Base-by-base conservation (phyloP, 1,140 invertebrate genomes). In the Protaetia brevitarsis region DNA sequence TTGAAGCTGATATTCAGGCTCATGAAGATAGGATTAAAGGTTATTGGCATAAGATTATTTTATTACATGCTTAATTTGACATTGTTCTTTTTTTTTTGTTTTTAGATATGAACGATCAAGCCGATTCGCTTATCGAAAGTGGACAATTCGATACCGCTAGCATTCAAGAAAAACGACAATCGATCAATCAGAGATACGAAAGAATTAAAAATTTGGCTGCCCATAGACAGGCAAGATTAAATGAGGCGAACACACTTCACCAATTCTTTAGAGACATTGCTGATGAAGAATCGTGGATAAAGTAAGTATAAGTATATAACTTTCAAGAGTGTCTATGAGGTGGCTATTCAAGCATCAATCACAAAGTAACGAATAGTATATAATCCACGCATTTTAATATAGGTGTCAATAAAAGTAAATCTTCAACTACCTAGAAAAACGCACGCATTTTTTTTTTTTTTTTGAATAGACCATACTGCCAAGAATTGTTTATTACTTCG, bases 271-370 rank as follows among this genome's bases (percentile, higher is more conserved):
- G 97, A 56, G 97, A 99, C 78, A 98, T 99, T 77, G 97, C 97
- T 69, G 97, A 99, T 79, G 97, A 99, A 80, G 97, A 99, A 79
- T 96, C 94, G n/a, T 99, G 97, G 97, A 99, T 99, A 76, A 98
- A 98, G 87, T 90, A 72, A 79, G 83, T 80, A 28, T 62, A 21
- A n/a, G n/a, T n/a, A n/a, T n/a, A n/a, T n/a, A n/a, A n/a, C n/a
- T n/a, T n/a, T n/a, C n/a, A n/a, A n/a, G n/a, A n/a, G n/a, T n/a
- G n/a, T n/a, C n/a, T n/a, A n/a, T n/a, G n/a, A n/a, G n/a, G n/a
- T n/a, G n/a, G n/a, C n/a, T n/a, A n/a, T n/a, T n/a, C n/a, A n/a
- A n/a, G n/a, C n/a, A n/a, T n/a, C n/a, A n/a, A n/a, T n/a, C n/a
- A n/a, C n/a, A n/a, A n/a, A n/a, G n/a, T n/a, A n/a, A n/a, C n/a